phyloP scores from a whole-genome alignment of 2,888 invertebrate genomes.

The Troides oblongomaculatus region DNA sequence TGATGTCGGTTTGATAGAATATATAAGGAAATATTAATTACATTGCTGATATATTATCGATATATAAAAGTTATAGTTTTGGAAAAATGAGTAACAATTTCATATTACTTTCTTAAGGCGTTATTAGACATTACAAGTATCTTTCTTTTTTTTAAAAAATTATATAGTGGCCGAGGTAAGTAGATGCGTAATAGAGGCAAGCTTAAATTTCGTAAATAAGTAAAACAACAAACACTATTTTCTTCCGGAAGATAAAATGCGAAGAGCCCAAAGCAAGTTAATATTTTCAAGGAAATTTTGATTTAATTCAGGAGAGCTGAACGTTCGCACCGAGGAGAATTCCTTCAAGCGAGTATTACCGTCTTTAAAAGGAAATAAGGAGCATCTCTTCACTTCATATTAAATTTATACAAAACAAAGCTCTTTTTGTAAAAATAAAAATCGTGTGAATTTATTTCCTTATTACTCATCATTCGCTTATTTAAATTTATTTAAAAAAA shows the following conservation, averaged over 20 bases:
- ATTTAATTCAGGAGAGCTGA: constrained; percentile 18
- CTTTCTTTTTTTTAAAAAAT: no score
- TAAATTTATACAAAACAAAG: constrained; percentile 27
- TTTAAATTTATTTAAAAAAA: background rate
- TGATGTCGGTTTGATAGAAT: no score
- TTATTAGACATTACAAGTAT: no score
- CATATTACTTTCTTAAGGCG: no score
- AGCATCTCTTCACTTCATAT: constrained; percentile 16
- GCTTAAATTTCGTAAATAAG: background rate
- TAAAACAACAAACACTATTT: background rate
- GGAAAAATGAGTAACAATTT: no score
- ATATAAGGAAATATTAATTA: no score
- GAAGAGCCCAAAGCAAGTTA: background rate
- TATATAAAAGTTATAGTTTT: no score
- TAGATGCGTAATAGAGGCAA: background rate
- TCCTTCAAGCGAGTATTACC: constrained; percentile 21
- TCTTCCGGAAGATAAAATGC: background rate
- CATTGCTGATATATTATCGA: no score
- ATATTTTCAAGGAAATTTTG: constrained; percentile 19
- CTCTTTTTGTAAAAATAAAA: constrained; percentile 14
- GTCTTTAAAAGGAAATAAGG: constrained; percentile 23
- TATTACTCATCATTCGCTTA: background rate
- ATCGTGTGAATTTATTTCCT: constrained; percentile 15
- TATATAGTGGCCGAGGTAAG: no score
- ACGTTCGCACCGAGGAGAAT: constrained; percentile 14